Conservation (phyloP, 1,140 invertebrate genomes). For the Macrotrachela quadricornifera region DNA sequence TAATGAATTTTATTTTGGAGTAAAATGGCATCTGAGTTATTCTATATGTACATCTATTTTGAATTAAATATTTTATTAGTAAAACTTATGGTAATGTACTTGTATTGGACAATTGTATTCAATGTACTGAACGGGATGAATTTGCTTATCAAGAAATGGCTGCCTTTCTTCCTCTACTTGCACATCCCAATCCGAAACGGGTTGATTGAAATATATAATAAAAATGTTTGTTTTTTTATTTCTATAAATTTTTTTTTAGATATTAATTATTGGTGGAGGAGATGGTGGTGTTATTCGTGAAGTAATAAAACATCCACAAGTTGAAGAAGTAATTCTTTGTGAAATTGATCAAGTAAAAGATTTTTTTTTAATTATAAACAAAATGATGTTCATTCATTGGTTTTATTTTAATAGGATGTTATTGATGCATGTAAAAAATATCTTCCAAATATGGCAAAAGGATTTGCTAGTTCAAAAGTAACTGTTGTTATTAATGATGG, state of each 20-base stretch:
- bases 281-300: constrained; percentile 88
- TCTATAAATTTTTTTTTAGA: no score
- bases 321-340: constrained; percentile 65
- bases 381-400: not conserved
- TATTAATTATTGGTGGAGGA: constrained; percentile 85
- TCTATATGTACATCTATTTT: not conserved
- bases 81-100: constrained; percentile 64
- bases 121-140: constrained; percentile 85
- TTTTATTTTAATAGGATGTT: constrained; percentile 37
- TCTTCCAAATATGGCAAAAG: constrained; percentile 66
- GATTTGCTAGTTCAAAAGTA: constrained; percentile 61
- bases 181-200: constrained; percentile 66
- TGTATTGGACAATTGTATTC: constrained; percentile 82
- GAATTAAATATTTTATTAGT: constrained; percentile 33
- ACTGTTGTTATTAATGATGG: constrained; percentile 69
- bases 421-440: constrained; percentile 72
- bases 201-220: constrained; percentile 33
- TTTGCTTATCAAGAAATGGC: constrained; percentile 98
- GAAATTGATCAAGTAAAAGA: constrained; percentile 59
- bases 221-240: no score
- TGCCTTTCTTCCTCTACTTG: constrained; percentile 68
- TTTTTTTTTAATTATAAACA: not conserved
- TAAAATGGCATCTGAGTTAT: not conserved
- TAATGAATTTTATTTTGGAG: no score
- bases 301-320: constrained; percentile 69